Evolutionary conservation across 2,888 invertebrate genomes (phyloP), one percentile per base, ranked within the genome.

Genomic region (Sepiola atlantica): DNA sequence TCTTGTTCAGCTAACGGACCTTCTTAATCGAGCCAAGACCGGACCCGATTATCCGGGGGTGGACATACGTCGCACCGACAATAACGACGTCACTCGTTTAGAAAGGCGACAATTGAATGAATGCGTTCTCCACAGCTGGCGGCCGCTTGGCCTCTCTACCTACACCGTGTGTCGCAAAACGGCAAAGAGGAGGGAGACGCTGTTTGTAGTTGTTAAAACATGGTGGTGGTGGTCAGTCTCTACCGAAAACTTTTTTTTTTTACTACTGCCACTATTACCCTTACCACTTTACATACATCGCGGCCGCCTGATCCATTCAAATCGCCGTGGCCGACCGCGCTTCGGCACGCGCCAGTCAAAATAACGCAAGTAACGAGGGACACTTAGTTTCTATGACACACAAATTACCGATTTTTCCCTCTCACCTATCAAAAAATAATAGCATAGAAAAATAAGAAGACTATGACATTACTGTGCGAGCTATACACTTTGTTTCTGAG

Each of bases 351-450:
- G 77, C 77, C 77, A 12, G 16, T 3, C n/a, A 16, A 77, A 77
- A 77, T 77, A 77, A 77, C 77, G 77, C n/a, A n/a, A 77, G 77
- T 77, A 77, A 77, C 16, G 77, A 77, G 77, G 77, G 18, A 77
- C 77, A 77, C 77, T 77, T 77, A 77, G 77, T 77, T 77, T 77
- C 77, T 32, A 77, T n/a, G n/a, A n/a, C n/a, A 77, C 77, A 77
- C 77, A 77, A 77, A 77, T 77, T 32, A 77, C 32, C 77, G 12
- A 4, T 77, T 77, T 45, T 45, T 28, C 28, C 3, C 4, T 21
- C 61, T 77, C 28, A 24, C 6, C 28, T 0, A 61, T 10, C 10
- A 61, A 61, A 57, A 57, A 61, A 77, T 12, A 77, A 77, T 28
- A 12, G n/a, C 24, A 77, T 16, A 77, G 32, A 32, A 32, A n/a